phyloP scores from a whole-genome alignment of 2,888 invertebrate species.

The Clostera curtula region DNA sequence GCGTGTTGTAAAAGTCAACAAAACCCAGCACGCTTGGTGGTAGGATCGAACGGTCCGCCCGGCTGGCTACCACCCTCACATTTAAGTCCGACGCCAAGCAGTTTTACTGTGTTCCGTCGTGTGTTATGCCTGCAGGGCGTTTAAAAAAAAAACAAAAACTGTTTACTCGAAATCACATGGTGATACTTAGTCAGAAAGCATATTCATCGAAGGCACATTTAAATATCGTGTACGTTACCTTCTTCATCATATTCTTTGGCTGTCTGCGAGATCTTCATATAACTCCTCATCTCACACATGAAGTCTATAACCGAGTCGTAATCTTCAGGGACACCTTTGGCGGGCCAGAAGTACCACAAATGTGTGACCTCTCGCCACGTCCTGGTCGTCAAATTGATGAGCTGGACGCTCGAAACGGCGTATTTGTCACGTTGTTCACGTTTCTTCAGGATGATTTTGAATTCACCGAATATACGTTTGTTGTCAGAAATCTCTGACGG shows the following conservation, averaged over 20 bases:
- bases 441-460: conserved; percentile 89
- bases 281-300: conserved; percentile 85
- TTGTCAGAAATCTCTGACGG: conserved; percentile 94
- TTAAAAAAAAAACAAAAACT: no score
- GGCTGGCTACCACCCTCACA: no score
- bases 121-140: no score
- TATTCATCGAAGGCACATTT: conserved; percentile 5
- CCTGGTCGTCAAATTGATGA: conserved; percentile 88
- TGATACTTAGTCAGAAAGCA: background rate
- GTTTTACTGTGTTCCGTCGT: no score
- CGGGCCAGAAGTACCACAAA: conserved; percentile 96
- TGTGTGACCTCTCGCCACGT: conserved; percentile 92
- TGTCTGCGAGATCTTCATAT: conserved; percentile 66
- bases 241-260: conserved; percentile 71
- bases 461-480: conserved; percentile 90
- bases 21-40: no score
- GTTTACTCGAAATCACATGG: background rate
- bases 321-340: conserved; percentile 89
- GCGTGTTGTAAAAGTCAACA: no score
- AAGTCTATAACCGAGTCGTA: conserved; percentile 90
- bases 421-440: conserved; percentile 94
- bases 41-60: no score
- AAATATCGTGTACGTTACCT: conserved; percentile 31
- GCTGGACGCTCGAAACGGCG: conserved; percentile 88
- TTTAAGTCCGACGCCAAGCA: no score